Conservation (phyloP, 2,113 vertebrate genomes). For the Microtus montanus region DNA sequence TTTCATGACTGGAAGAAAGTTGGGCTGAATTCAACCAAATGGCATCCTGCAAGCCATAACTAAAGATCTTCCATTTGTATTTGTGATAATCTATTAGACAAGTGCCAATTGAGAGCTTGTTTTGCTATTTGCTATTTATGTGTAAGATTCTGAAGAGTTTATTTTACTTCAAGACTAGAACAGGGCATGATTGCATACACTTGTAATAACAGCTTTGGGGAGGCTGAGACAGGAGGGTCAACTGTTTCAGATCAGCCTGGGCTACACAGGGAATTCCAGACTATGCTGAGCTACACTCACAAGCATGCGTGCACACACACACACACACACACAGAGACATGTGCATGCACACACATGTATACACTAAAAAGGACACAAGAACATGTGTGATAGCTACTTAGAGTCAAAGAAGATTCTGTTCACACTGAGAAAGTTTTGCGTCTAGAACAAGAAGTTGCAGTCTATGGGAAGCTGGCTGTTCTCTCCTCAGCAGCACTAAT, state of each 20-base stretch:
- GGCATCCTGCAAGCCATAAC: slow-evolving; percentile 11
- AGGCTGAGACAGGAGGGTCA: neutral
- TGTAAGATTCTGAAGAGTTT: neutral
- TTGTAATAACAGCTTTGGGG: neutral
- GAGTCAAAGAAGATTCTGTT: slow-evolving; percentile 22
- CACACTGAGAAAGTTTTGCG: slow-evolving; percentile 21
- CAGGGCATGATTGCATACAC: neutral
- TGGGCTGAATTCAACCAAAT: slow-evolving; percentile 4
- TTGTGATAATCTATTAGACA: neutral
- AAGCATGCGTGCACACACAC: neutral
- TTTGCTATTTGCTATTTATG: neutral
- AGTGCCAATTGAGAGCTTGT: neutral
- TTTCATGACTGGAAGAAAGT: neutral
- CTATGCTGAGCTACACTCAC: neutral
- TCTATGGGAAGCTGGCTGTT: neutral
- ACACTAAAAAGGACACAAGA: neutral
- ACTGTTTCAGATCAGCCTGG: neutral
- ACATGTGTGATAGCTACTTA: neutral
- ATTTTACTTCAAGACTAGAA: slow-evolving; percentile 45
- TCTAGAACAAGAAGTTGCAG: neutral
- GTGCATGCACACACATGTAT: neutral
- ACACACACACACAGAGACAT: neutral
- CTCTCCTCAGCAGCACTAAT: neutral
- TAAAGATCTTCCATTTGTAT: neutral
- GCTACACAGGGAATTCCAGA: neutral